These are phyloP conservation scores for Drosophila parabipectinata DNA, from an alignment of 1,140 invertebrate species.

Conservation along the genomic window DNA sequence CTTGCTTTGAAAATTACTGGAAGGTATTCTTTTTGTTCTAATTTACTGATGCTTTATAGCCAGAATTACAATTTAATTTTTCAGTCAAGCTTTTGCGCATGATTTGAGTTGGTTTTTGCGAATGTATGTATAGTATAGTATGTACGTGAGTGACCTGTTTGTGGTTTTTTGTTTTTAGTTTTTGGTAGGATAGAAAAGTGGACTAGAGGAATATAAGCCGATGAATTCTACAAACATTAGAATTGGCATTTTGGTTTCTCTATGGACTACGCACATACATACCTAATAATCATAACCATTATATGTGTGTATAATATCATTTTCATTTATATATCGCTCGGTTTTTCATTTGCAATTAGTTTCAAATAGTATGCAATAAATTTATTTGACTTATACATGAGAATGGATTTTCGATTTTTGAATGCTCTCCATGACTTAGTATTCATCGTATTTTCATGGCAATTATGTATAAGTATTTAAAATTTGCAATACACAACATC, in stretches of 20 bases:
- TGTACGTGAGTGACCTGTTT: slow-evolving; percentile 2
- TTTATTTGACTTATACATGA: slow-evolving; percentile 78
- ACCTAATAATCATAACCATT: slow-evolving; percentile 59
- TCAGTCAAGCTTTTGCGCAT: slow-evolving; percentile 77
- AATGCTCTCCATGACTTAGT: slow-evolving; percentile 57
- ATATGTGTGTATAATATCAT: slow-evolving; percentile 43
- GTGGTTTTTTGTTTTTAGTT: background rate
- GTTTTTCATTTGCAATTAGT: slow-evolving; percentile 34
- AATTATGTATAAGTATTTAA: slow-evolving; percentile 78
- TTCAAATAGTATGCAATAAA: slow-evolving; percentile 66
- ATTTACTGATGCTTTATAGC: slow-evolving; percentile 62
- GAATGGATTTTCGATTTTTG: slow-evolving; percentile 52
- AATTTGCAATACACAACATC: slow-evolving; percentile 81
- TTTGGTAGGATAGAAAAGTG: slow-evolving; percentile 27
- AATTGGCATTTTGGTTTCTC: slow-evolving; percentile 37
- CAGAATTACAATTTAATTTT: slow-evolving; percentile 54
- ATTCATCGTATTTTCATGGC: slow-evolving; percentile 56
- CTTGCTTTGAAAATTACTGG: slow-evolving; percentile 53
- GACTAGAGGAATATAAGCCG: slow-evolving; percentile 36
- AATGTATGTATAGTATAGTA: background rate
- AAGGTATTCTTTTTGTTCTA: slow-evolving; percentile 57
- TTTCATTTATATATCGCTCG: slow-evolving; percentile 9
- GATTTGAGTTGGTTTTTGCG: slow-evolving; percentile 18
- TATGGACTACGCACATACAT: slow-evolving; percentile 67
- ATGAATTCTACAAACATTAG: slow-evolving; percentile 40